A percentile compares a stretch with the other conserved stretches of the same genome.
Evolutionary conservation across 1,140 invertebrate species (phyloP).

Genomic region (Diprion similis): DNA sequence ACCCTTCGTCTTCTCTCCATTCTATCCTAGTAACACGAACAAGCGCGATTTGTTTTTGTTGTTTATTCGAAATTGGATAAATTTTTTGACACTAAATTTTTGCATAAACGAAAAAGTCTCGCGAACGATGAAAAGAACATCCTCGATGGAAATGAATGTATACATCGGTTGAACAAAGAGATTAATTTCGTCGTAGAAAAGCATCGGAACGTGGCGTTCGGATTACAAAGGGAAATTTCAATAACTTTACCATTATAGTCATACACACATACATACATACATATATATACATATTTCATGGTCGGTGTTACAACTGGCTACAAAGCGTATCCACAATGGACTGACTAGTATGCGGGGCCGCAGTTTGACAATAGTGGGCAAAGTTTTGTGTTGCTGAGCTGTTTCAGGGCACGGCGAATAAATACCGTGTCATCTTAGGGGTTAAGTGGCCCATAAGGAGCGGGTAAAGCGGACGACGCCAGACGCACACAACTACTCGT

Average conservation of each 20-base stretch:
- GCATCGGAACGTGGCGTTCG: neutral
- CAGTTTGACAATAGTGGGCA: neutral
- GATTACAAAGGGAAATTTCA: slow-evolving; percentile 42
- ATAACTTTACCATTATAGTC: slow-evolving; percentile 48
- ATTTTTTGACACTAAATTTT: too few species aligned
- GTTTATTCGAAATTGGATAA: too few species aligned
- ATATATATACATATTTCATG: too few species aligned
- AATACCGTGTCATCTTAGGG: slow-evolving; percentile 48
- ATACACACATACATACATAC: too few species aligned
- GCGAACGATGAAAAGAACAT: too few species aligned
- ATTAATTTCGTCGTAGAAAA: slow-evolving; percentile 37
- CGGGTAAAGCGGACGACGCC: neutral
- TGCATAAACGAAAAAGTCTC: neutral
- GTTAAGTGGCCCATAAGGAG: slow-evolving; percentile 45
- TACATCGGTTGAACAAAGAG: slow-evolving; percentile 17
- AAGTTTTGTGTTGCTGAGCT: slow-evolving; percentile 20
- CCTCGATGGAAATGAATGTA: too few species aligned
- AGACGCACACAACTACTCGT: neutral
- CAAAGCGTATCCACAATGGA: too few species aligned
- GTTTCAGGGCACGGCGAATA: slow-evolving; percentile 32
- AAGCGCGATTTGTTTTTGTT: too few species aligned
- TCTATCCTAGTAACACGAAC: too few species aligned
- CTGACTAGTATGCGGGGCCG: too few species aligned
- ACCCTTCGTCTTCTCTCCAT: neutral
- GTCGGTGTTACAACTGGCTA: too few species aligned